phyloP scores from a whole-genome alignment of 2,113 vertebrate genomes.

The Polypterus senegalus region DNA sequence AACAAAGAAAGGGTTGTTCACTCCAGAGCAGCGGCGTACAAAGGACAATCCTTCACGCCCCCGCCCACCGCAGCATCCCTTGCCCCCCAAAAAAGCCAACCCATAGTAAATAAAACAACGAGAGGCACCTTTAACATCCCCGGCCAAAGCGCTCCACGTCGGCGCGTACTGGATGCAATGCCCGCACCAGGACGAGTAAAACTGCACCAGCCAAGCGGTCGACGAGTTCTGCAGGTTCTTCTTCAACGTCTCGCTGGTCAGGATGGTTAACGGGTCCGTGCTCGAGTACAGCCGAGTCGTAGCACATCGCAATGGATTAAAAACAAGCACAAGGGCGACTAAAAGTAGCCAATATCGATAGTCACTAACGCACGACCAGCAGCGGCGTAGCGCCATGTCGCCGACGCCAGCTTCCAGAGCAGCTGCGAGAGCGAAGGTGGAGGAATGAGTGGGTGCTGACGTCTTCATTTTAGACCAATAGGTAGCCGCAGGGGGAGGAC shows the following conservation, averaged over 20 bases:
- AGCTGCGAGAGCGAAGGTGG: neutral
- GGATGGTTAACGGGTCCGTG: constrained; percentile 64
- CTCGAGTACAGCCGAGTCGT: constrained; percentile 57
- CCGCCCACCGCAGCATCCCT: no score
- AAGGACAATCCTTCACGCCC: no score
- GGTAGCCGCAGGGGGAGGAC: no score
- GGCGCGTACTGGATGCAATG: constrained; percentile 86
- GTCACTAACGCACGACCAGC: neutral
- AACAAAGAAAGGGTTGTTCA: no score
- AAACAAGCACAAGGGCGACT: no score
- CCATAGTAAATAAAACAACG: no score
- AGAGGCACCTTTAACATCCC: constrained; percentile 68
- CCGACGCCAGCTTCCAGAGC: constrained; percentile 13
- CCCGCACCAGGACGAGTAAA: constrained; percentile 88
- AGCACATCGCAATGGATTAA: neutral
- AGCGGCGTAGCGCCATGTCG: constrained; percentile 6
- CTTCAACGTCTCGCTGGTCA: constrained; percentile 52
- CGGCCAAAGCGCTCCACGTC: constrained; percentile 75
- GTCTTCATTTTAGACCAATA: no score
- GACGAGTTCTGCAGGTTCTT: constrained; percentile 59
- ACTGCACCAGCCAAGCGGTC: constrained; percentile 83
- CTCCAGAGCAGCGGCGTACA: no score
- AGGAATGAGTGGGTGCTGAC: neutral
- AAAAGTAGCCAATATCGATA: no score
- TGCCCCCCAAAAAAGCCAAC: no score